These are phyloP conservation scores for Agrochola lychnidis DNA, from an alignment of 2,888 invertebrate species.

Conservation along the genomic window DNA sequence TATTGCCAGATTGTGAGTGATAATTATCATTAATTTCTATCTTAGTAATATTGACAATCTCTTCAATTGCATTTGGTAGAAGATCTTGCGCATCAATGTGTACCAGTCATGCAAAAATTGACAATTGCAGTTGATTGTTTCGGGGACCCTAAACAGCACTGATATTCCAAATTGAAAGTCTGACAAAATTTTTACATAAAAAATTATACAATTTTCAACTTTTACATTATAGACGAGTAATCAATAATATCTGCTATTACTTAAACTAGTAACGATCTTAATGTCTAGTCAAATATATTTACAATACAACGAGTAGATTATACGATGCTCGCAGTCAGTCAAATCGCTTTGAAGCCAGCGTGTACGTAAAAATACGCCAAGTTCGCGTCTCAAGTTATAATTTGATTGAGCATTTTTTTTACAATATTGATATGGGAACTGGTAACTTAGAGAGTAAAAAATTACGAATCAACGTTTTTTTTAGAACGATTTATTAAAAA, in stretches of 20 bases:
- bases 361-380: conserved; percentile 52
- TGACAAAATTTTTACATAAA: neutral
- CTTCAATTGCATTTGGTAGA: too few relatives aligned
- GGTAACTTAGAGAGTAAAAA: neutral
- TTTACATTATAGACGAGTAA: conserved; percentile 24
- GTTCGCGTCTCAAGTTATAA: conserved; percentile 8
- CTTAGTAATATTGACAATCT: too few relatives aligned
- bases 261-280: conserved; percentile 67
- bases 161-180: neutral
- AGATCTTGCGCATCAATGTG: too few relatives aligned
- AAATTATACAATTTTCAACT: neutral
- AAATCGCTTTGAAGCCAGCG: conserved; percentile 63
- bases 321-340: conserved; percentile 69
- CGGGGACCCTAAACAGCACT: neutral
- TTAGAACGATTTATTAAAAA: conserved; percentile 2
- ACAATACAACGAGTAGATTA: conserved; percentile 66
- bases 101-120: too few relatives aligned
- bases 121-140: too few relatives aligned
- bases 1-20: too few relatives aligned
- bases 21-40: too few relatives aligned
- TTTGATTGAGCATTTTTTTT: conserved; percentile 37
- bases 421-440: conserved; percentile 19
- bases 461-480: neutral
- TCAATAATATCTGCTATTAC: conserved; percentile 52
- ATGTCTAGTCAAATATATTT: conserved; percentile 67